Evolutionary conservation across 1,140 invertebrate species (phyloP).

Genomic region (Drosophila triauraria): DNA sequence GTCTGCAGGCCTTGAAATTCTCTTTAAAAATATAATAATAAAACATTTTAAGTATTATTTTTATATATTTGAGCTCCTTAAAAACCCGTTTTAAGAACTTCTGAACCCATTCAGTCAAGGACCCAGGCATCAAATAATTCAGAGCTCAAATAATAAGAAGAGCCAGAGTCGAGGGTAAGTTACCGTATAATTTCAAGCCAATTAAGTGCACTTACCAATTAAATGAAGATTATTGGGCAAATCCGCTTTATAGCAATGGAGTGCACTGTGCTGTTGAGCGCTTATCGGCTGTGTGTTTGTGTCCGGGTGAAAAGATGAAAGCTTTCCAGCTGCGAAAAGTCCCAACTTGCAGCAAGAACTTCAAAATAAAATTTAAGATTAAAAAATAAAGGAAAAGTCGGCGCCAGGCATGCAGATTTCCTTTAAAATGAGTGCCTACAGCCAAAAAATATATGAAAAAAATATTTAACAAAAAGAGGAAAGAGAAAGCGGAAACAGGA

Average conservation of each 20-base stretch:
- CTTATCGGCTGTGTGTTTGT: constrained; percentile 6
- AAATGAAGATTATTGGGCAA: constrained; percentile 20
- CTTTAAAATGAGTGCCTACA: constrained; percentile 15
- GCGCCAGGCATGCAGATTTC: constrained; percentile 58
- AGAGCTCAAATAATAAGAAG: neutral
- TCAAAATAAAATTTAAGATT: constrained; percentile 57
- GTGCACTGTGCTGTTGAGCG: constrained; percentile 8
- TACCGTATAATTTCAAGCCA: constrained; percentile 9
- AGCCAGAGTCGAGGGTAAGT: constrained; percentile 3
- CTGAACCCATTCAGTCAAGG: neutral
- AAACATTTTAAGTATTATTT: neutral
- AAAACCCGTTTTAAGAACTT: no score
- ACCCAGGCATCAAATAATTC: neutral
- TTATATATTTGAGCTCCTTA: neutral
- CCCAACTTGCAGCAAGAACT: constrained; percentile 46
- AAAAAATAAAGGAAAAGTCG: neutral
- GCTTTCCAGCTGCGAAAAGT: constrained; percentile 44
- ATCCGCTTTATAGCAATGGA: constrained; percentile 16
- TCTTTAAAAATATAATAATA: neutral
- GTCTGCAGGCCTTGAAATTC: no score
- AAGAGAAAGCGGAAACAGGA: constrained; percentile 51
- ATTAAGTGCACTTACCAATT: constrained; percentile 28
- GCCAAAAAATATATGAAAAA: constrained; percentile 10
- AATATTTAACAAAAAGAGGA: neutral
- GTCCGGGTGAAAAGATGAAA: constrained; percentile 43